Conservation (phyloP, 2,888 invertebrate species). For the Idaea biselata region DNA sequence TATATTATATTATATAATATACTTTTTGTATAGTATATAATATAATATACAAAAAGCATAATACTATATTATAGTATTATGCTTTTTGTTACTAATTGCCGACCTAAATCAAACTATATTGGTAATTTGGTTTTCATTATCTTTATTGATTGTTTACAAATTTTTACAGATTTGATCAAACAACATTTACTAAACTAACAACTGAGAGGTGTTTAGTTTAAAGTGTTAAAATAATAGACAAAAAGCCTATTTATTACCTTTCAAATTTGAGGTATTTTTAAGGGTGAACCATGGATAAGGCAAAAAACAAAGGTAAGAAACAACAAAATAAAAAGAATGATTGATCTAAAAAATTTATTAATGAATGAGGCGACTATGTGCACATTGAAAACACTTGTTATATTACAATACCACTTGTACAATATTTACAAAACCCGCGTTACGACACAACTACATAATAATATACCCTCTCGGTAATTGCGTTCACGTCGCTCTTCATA, state of each 20-base stretch:
- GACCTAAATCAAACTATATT: constrained; percentile 20
- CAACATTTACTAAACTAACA: constrained; percentile 22
- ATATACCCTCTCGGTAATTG: constrained; percentile 28
- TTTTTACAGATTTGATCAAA: constrained; percentile 30
- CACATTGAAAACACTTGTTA: constrained; percentile 79
- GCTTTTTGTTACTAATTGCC: too few species aligned
- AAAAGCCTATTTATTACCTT: not conserved
- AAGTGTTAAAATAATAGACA: not conserved
- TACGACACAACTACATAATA: constrained; percentile 24
- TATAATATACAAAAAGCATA: too few species aligned
- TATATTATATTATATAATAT: too few species aligned
- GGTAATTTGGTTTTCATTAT: constrained; percentile 19
- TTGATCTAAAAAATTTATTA: constrained; percentile 80
- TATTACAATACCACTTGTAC: constrained; percentile 74
- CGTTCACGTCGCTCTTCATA: constrained; percentile 21
- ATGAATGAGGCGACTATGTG: constrained; percentile 81
- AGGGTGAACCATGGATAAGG: not conserved
- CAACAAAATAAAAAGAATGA: constrained; percentile 52
- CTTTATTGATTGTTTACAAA: constrained; percentile 33
- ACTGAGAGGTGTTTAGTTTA: constrained; percentile 16
- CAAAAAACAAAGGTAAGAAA: constrained; percentile 33
- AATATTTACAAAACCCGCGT: constrained; percentile 71
- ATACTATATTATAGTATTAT: too few species aligned
- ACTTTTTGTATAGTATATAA: too few species aligned
- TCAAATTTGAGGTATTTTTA: not conserved